phyloP scores from a whole-genome alignment of 2,888 invertebrate species.

The Neocrepidodera transversa region DNA sequence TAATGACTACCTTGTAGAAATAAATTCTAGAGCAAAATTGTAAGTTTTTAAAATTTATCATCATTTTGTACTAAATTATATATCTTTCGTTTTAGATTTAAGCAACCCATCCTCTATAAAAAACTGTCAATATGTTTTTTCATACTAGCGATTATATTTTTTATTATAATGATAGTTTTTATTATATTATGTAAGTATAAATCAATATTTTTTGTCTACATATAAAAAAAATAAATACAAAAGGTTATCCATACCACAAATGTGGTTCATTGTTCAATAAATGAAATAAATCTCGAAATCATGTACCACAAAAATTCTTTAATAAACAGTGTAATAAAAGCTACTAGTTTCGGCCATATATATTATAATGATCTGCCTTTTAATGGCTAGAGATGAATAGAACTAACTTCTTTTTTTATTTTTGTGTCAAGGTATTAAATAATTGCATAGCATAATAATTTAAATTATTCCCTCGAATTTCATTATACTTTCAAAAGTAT shows the following conservation, averaged over 20 bases:
- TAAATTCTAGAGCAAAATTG: slow-evolving; percentile 46
- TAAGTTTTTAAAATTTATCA: slow-evolving; percentile 34
- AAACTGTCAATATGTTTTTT: slow-evolving; percentile 62
- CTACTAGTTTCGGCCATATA: not conserved
- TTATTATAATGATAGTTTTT: slow-evolving; percentile 44
- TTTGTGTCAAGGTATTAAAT: not conserved
- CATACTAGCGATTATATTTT: slow-evolving; percentile 60
- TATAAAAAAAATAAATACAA: too few species aligned
- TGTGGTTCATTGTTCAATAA: too few species aligned
- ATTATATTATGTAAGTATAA: slow-evolving; percentile 48
- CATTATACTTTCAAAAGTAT: too few species aligned
- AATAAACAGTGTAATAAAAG: too few species aligned
- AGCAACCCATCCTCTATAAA: slow-evolving; percentile 69
- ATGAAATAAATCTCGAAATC: too few species aligned
- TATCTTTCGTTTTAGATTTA: slow-evolving; percentile 64
- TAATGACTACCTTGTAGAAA: slow-evolving; percentile 57
- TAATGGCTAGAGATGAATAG: not conserved
- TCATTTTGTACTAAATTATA: slow-evolving; percentile 13
- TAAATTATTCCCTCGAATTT: not conserved
- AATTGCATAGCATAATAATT: not conserved
- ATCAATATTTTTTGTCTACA: not conserved
- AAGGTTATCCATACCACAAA: too few species aligned
- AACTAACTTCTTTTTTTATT: not conserved
- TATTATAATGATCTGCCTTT: not conserved
- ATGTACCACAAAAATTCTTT: too few species aligned